Percentiles rank a stretch among this genome's conserved stretches.
These are phyloP conservation scores for Daphoenositta chrysoptera DNA, from an alignment of 2,113 vertebrate genomes.

Conservation along the genomic window DNA sequence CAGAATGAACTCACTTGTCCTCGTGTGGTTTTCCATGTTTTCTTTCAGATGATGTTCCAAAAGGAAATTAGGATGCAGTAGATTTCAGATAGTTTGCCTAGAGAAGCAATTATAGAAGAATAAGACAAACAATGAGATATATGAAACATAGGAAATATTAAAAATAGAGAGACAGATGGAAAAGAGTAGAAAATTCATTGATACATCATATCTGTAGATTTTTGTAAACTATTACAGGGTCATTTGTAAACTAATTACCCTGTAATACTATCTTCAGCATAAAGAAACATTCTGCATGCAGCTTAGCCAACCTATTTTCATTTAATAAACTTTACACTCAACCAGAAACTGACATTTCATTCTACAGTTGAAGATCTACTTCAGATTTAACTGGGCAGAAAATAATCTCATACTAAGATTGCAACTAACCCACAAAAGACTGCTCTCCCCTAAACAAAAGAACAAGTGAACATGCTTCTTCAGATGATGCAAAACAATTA, in stretches of 20 bases:
- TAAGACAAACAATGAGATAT: not conserved
- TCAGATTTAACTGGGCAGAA: not conserved
- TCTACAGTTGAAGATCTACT: not conserved
- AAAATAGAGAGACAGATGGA: not conserved
- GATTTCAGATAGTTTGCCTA: not conserved
- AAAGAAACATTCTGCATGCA: not conserved
- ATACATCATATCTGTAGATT: not conserved
- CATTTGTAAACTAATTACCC: not conserved
- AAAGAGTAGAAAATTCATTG: not conserved
- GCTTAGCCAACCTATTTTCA: not conserved
- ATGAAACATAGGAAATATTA: not conserved
- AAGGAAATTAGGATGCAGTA: not conserved
- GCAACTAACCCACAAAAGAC: not conserved
- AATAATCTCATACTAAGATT: not conserved
- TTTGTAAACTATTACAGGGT: not conserved
- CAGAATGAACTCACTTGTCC: constrained; percentile 35
- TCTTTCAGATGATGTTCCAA: not conserved
- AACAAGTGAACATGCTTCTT: not conserved
- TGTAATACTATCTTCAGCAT: not conserved
- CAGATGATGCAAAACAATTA: not conserved
- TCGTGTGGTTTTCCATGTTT: constrained; percentile 29
- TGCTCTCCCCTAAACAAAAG: not conserved
- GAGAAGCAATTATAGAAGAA: not conserved
- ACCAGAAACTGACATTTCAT: not conserved
- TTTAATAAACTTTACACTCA: not conserved